Conservation (phyloP, 2,888 invertebrate species). For the Hybos culiciformis region DNA sequence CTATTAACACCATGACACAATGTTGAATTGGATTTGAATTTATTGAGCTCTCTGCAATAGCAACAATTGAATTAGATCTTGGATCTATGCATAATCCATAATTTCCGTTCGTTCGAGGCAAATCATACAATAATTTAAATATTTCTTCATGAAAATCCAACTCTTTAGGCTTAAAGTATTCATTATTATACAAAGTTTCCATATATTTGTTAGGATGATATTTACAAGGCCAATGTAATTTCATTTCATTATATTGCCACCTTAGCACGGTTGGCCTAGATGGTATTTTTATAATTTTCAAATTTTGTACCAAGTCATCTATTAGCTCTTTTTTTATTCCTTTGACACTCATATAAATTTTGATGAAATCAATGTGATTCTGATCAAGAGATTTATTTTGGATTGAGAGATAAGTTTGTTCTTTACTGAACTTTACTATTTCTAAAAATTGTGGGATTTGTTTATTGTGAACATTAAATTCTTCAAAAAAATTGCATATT, state of each 20-base stretch:
- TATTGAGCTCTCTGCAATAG: slow-evolving; percentile 41
- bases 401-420: slow-evolving; percentile 32
- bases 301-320: slow-evolving; percentile 24
- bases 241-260: slow-evolving; percentile 47
- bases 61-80: slow-evolving; percentile 44
- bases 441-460: no score
- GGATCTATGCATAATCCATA: slow-evolving; percentile 67
- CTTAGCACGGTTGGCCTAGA: slow-evolving; percentile 47
- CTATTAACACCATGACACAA: slow-evolving; percentile 71
- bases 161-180: slow-evolving; percentile 44
- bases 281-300: slow-evolving; percentile 45
- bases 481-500: slow-evolving; percentile 18
- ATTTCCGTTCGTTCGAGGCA: slow-evolving; percentile 23
- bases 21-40: slow-evolving; percentile 63
- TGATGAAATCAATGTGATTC: not conserved
- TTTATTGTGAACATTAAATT: no score
- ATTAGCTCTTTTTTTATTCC: slow-evolving; percentile 16
- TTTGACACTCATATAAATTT: slow-evolving; percentile 6
- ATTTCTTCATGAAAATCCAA: slow-evolving; percentile 41
- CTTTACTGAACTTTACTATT: no score
- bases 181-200: slow-evolving; percentile 51
- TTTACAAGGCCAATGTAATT: slow-evolving; percentile 63
- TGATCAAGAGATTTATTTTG: slow-evolving; percentile 19
- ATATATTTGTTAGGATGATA: slow-evolving; percentile 66
- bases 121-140: slow-evolving; percentile 38